A percentile compares a stretch with the other conserved stretches of the same genome.
These are phyloP conservation scores for Melanocharis versteri DNA, from an alignment of 2,113 vertebrate genomes.

Conservation along the genomic window DNA sequence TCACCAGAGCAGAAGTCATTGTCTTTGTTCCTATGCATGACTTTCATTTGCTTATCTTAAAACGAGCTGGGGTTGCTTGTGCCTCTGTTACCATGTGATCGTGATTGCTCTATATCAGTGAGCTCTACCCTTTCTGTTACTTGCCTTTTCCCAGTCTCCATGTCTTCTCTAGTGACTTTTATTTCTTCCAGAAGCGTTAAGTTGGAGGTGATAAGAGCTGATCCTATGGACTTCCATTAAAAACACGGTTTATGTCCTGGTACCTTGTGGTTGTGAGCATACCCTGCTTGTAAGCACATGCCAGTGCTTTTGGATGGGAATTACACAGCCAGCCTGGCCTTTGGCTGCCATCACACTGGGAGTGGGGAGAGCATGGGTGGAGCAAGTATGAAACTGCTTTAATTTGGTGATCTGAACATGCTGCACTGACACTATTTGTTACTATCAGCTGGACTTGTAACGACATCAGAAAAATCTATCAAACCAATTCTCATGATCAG, in stretches of 20 bases:
- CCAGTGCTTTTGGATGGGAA: rapidly evolving
- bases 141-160: neutral
- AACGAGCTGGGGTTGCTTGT: neutral
- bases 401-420: neutral
- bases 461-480: neutral
- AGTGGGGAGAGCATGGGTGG: no score
- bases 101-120: neutral
- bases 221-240: neutral
- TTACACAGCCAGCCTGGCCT: neutral
- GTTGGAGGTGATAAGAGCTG: neutral
- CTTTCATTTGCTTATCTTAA: conserved; percentile 2
- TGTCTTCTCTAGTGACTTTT: neutral
- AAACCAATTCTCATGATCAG: neutral
- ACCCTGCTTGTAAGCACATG: neutral
- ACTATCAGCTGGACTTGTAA: neutral
- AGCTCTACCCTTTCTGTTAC: neutral
- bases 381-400: neutral
- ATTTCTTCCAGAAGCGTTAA: neutral
- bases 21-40: neutral
- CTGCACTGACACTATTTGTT: neutral
- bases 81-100: neutral
- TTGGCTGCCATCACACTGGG: neutral
- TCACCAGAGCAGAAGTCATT: neutral
- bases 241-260: neutral
- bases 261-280: neutral